Base-by-base conservation (phyloP, 2,888 invertebrate genomes). In the Drosophila nr. fundita region DNA sequence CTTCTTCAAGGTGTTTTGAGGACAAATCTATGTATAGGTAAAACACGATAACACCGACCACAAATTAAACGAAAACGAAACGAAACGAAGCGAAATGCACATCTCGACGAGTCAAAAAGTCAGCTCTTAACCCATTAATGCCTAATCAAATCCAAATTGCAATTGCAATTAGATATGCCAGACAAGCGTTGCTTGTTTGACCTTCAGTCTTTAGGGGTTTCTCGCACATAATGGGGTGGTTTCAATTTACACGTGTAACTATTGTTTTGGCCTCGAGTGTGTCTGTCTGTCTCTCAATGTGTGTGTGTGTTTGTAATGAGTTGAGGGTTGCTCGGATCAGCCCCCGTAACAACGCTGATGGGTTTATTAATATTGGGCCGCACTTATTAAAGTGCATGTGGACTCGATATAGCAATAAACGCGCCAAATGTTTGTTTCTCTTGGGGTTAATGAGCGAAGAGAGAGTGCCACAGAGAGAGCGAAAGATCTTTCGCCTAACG, bases 121-220 rank as follows among this genome's bases (percentile, higher is more conserved):
- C 76, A 75, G 71, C 53, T 70, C 82, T 89, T 85, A 85, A 85
- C 84, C 88, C 84, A 85, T 89, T 85, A 85, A 87, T 69, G 85
- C 63, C 80, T 80, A 89, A 85, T 89, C 82, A 85, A 82, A 79
- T 68, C 77, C 55, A 80, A 82, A 84, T 84, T 62, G 45, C 45
- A 45, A 45, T 55, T 8, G 72, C 69, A 69, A 85, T 85, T 89
- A 80, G 87, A 76, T 82, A 78, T 73, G 88, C 68, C 68, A 82
- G 69, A 63, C 52, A 66, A 67, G 55, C 72, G 66, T 68, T 78
- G 45, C 45, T 45, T 45, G 45, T 45, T 45, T 45, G 78, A 68
- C 83, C 78, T 78, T 78, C 80, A 72, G 36, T 57, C 40, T 32
- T 49, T 30, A 52, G 58, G 59, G 71, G 77, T 73, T 73, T 82